Conservation (phyloP, 2,888 invertebrate genomes). For the Hydriomena furcata region DNA sequence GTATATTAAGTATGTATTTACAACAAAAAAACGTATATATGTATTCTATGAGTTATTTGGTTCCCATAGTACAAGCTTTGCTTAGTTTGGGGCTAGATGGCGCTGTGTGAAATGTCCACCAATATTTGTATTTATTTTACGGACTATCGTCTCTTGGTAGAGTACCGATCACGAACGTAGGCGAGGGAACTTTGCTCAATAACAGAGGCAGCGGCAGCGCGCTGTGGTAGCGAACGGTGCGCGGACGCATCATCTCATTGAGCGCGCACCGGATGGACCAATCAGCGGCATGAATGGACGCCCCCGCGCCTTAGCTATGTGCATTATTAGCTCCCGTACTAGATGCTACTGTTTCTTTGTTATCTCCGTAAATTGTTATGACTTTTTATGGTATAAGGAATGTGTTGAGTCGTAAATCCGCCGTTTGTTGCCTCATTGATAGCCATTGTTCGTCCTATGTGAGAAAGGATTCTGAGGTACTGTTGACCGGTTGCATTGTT, state of each 20-base stretch:
- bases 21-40: no score
- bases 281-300: conserved; percentile 83
- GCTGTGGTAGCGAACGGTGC: conserved; percentile 44
- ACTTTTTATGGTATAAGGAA: conserved; percentile 70
- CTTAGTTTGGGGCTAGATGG: no score
- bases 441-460: conserved; percentile 61
- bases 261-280: conserved; percentile 82
- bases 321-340: conserved; percentile 75
- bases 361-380: conserved; percentile 75
- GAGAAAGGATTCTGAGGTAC: conserved; percentile 51
- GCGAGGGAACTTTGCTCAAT: conserved; percentile 81
- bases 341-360: conserved; percentile 75
- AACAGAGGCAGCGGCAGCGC: conserved; percentile 61
- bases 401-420: conserved; percentile 71
- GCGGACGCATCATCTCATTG: conserved; percentile 81
- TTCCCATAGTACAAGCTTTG: no score
- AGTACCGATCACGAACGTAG: conserved; percentile 72
- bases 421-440: conserved; percentile 64
- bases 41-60: no score
- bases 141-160: conserved; percentile 30
- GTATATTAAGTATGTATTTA: no score
- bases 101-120: no score
- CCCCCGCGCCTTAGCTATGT: conserved; percentile 71
- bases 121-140: no score
- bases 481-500: conserved; percentile 53